A percentile compares a stretch with the other conserved stretches of the same genome.
Evolutionary conservation across 2,888 invertebrate species (phyloP).

Genomic region (Creontiades dilutus): DNA sequence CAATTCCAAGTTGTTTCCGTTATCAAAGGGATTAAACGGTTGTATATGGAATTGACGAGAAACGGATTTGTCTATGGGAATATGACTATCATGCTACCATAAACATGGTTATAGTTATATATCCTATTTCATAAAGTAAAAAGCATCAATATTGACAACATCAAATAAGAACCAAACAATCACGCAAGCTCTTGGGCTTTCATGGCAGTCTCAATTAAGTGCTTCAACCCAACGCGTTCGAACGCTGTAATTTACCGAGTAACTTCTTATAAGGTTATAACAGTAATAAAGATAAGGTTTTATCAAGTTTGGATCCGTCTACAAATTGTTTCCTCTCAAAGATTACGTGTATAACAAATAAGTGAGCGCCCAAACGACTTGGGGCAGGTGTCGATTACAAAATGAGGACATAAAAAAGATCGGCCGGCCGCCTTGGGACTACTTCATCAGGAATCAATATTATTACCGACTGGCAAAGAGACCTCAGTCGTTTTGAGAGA

Average conservation of each 20-base stretch:
- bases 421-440: conserved; percentile 27
- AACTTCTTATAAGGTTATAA: background rate
- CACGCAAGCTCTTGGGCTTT: no score
- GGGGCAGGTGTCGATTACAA: conserved; percentile 50
- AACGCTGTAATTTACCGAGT: background rate
- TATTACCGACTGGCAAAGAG: conserved; percentile 26
- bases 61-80: no score
- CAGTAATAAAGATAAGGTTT: conserved; percentile 16
- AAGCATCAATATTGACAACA: no score
- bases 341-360: conserved; percentile 56
- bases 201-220: no score
- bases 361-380: conserved; percentile 31
- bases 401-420: conserved; percentile 38
- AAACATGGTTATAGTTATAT: no score
- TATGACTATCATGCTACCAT: no score
- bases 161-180: no score
- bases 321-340: conserved; percentile 30
- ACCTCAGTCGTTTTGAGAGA: background rate
- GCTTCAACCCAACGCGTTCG: background rate
- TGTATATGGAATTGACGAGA: no score
- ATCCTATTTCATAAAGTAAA: no score
- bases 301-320: background rate
- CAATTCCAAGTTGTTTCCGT: no score
- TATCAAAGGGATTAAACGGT: no score
- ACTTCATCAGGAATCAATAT: conserved; percentile 37